phyloP scores from a whole-genome alignment of 2,888 invertebrate species.

The Cataglyphis altisquamis region DNA sequence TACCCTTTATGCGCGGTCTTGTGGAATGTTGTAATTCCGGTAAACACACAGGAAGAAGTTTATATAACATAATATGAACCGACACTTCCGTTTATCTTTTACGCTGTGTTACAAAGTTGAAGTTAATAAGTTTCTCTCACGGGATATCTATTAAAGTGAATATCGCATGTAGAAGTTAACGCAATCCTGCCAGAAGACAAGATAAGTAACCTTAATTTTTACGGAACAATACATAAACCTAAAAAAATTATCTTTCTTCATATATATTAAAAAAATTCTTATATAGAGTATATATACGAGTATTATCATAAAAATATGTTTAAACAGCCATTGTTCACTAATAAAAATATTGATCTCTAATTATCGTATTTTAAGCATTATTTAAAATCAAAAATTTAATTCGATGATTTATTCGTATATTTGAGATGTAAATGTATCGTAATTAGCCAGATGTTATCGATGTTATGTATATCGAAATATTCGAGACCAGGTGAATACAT shows the following conservation, averaged over 20 bases:
- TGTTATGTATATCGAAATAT: neutral
- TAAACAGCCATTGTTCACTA: neutral
- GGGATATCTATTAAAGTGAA: neutral
- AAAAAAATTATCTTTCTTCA: neutral
- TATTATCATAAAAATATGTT: neutral
- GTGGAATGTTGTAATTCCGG: slow-evolving; percentile 22
- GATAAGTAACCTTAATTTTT: neutral
- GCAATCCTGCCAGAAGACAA: neutral
- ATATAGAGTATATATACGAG: neutral
- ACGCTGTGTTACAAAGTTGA: neutral
- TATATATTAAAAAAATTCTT: neutral
- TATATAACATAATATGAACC: slow-evolving; percentile 6
- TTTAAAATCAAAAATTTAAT: neutral
- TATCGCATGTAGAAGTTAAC: slow-evolving; percentile 1
- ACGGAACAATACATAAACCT: neutral
- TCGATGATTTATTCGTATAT: neutral
- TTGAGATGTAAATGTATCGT: neutral
- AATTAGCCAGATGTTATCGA: neutral
- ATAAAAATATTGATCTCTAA: neutral
- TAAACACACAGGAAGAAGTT: slow-evolving; percentile 20
- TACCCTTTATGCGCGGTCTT: neutral
- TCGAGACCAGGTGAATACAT: neutral
- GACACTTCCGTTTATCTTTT: slow-evolving; percentile 35
- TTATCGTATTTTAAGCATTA: neutral
- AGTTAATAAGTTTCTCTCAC: slow-evolving; percentile 28